Conservation (phyloP, 2,113 vertebrate genomes). For the Lampris megalopsis region DNA sequence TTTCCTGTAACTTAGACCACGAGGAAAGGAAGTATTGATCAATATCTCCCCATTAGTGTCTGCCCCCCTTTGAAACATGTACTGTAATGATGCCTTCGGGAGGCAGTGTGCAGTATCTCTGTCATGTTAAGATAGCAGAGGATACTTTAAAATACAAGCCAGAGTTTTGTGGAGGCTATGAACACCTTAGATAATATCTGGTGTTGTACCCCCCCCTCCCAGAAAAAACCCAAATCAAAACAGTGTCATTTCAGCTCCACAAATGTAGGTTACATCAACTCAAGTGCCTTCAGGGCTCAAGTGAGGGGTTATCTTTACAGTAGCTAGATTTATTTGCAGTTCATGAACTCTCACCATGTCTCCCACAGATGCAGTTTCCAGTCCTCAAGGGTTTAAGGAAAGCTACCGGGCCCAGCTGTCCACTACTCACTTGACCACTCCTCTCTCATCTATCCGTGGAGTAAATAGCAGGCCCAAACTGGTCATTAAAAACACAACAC, state of each 20-base stretch:
- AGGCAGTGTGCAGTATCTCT: slow-evolving; percentile 11
- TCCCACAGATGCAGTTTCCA: slow-evolving; percentile 68
- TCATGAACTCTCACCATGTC: slow-evolving; percentile 50
- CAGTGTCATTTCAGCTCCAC: too few species aligned
- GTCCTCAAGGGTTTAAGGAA: slow-evolving; percentile 51
- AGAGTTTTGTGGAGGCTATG: background rate
- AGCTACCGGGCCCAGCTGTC: slow-evolving; percentile 55
- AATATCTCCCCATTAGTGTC: slow-evolving; percentile 81
- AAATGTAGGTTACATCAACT: too few species aligned
- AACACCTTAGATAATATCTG: background rate
- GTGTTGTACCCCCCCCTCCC: background rate
- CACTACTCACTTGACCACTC: slow-evolving; percentile 32
- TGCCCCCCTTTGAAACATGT: slow-evolving; percentile 38
- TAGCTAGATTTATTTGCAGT: slow-evolving; percentile 41
- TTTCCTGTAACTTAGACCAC: slow-evolving; percentile 71
- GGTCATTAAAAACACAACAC: background rate
- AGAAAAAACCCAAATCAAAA: too few species aligned
- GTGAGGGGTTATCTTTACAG: slow-evolving; percentile 10
- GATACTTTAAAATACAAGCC: slow-evolving; percentile 12
- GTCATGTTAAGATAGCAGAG: slow-evolving; percentile 3
- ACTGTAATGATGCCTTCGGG: slow-evolving; percentile 52
- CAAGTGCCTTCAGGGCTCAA: background rate
- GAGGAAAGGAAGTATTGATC: slow-evolving; percentile 73
- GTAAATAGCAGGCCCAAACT: slow-evolving; percentile 19
- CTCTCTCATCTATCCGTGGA: slow-evolving; percentile 28